Conservation (phyloP, 2,797 vertebrate species). For the Zalophus californianus region DNA sequence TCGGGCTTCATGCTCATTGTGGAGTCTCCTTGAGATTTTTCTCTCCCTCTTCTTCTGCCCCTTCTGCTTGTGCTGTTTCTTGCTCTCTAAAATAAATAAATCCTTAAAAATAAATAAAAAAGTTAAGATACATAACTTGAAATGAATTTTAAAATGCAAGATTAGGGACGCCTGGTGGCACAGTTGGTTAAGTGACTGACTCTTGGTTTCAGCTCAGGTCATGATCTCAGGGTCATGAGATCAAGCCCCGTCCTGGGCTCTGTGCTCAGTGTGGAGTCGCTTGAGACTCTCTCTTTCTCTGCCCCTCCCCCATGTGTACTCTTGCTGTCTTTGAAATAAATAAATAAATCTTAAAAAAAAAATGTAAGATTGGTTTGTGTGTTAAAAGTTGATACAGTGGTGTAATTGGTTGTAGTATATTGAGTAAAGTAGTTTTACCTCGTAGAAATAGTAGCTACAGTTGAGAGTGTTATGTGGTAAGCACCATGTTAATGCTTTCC, state of each 20-base stretch:
- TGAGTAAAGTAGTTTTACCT: conserved; percentile 48
- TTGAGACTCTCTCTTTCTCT: neutral
- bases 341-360: neutral
- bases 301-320: neutral
- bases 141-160: conserved; percentile 42
- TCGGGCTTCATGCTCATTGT: neutral
- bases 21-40: neutral
- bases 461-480: conserved; percentile 1
- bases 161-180: neutral
- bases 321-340: neutral
- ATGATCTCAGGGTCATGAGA: neutral
- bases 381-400: neutral
- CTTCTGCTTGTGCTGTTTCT: neutral
- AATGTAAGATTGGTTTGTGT: neutral
- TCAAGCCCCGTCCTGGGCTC: neutral
- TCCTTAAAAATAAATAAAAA: neutral
- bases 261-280: neutral
- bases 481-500: conserved; percentile 25
- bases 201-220: neutral
- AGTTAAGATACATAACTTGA: neutral
- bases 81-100: neutral
- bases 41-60: neutral
- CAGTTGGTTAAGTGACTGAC: neutral
- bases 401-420: conserved; percentile 37
- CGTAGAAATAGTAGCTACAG: conserved; percentile 1